These are phyloP conservation scores for Ciconia nigra DNA, from an alignment of 2,797 vertebrate genomes.

Conservation along the genomic window DNA sequence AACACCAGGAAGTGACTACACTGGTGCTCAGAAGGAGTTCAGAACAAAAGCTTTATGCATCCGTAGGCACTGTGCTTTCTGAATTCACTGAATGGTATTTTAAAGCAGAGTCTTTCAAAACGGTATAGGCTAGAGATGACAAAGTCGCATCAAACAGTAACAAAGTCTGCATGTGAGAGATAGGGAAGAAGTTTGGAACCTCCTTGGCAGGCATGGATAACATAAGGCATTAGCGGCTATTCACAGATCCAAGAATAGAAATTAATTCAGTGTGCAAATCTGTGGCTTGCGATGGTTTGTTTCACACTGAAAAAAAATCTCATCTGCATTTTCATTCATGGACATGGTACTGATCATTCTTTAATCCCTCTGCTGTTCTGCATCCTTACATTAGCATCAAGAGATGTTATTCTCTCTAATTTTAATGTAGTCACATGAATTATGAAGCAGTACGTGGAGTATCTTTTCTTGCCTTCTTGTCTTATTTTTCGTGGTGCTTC, in stretches of 20 bases:
- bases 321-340: conserved; percentile 1
- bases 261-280: not conserved
- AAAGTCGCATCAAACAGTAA: not conserved
- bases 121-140: not conserved
- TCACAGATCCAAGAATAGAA: not conserved
- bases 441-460: not conserved
- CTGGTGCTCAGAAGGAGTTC: not conserved
- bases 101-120: not conserved
- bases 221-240: not conserved
- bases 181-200: not conserved
- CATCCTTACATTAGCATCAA: not conserved
- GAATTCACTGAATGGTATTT: not conserved
- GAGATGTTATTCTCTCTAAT: not conserved
- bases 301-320: not conserved
- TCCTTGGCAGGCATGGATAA: not conserved
- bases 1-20: not conserved
- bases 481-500: not conserved
- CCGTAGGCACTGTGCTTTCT: not conserved
- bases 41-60: not conserved
- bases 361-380: not conserved
- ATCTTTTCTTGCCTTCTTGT: not conserved
- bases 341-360: not conserved
- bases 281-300: not conserved
- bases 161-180: not conserved
- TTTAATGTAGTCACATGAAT: conserved; percentile 15